Base-by-base conservation (phyloP, 2,113 vertebrate species). In the Pardalotus punctatus region DNA sequence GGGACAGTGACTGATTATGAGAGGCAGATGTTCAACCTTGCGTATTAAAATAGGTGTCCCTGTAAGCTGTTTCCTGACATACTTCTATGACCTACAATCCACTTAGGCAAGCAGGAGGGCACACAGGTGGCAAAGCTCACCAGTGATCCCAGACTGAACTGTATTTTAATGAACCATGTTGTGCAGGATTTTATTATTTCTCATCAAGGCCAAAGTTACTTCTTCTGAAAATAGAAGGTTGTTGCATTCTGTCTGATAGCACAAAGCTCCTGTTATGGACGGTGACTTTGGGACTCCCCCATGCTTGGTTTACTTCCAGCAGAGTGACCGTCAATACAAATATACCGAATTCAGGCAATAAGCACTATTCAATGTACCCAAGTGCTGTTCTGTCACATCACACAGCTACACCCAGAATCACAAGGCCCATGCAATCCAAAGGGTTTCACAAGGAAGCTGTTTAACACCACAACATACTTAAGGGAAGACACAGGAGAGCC, bases 361-460 rank as follows among this genome's bases (percentile, higher is more conserved):
- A 47, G 11, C 14, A 36, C 69, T 64, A 2, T 5, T 48, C 28
- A 72, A 24, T 2, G 3, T 64, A 83, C 5, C 9, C 48, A 24
- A 14, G 53, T 0, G 0, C 36, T 10, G 47, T 1, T 60, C 48
- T 48, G n/a, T 42, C 65, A 28, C 43, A 35, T 50, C 35, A 38
- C 18, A 24, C 14, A 45, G 45, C 29, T 51, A 18, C 2, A 11
- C 8, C 28, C 73, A 78, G 50, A 65, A 66, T 5, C 10, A 6
- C 36, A 10, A 0, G 14, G 61, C 56, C 82, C 38, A 74, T 1
- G 1, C 48, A 42, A 20, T 9, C 22, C 3, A 6, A 73, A 51
- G 25, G 15, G 27, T 43, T 84, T 81, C 4, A 2, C 60, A 79
- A 48, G 82, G 29, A 42, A 71, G 14, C 10, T 65, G 28, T 42